Evolutionary conservation across 2,797 vertebrate genomes (phyloP), one percentile per base, ranked within the genome.

Genomic region (Anisognathus igniventris): DNA sequence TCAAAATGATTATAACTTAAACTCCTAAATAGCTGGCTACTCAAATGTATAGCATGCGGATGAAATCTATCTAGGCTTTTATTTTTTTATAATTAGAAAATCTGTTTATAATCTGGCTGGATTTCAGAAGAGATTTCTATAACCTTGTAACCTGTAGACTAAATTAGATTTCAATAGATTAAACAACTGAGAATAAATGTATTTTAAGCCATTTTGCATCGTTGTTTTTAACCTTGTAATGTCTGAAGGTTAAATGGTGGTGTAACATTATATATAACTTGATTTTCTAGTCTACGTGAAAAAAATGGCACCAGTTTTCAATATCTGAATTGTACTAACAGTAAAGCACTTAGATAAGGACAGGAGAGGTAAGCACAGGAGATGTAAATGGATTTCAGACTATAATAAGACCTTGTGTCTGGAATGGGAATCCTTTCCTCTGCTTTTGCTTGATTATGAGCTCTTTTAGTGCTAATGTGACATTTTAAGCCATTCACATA

Each of bases 161-260:
- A 91, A 79, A 83, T 90, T 91, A 50, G 50, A 90, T 92, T 95
- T 83, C 64, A 86, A 67, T 74, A 93, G 82, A 80, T 89, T 65
- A 91, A 90, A 54, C 33, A 45, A 67, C 53, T 71, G 66, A 89
- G 82, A 91, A 88, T 50, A 86, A 87, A 87, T 79, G 33, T 35
- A 17, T 90, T 94, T 95, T 42, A 70, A 80, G 60, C 42, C 27
- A 62, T 77, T 95, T 82, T 93, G 51, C 58, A 50, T 88, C 14
- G 47, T 47, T 70, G 58, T 84, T 90, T 88, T 80, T 90, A 90
- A 72, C 62, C 45, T 92, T 67, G 27, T 80, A 39, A 53, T 57
- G 50, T 71, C 79, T 88, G 85, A 76, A 83, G 61, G 72, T 92
- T 88, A 61, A 92, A 74, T 61, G 60, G 21, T 82, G 56, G 42